Percentiles rank a stretch among this genome's conserved stretches.
Evolutionary conservation across 2,888 invertebrate species (phyloP).

Genomic region (Germaria angustata): DNA sequence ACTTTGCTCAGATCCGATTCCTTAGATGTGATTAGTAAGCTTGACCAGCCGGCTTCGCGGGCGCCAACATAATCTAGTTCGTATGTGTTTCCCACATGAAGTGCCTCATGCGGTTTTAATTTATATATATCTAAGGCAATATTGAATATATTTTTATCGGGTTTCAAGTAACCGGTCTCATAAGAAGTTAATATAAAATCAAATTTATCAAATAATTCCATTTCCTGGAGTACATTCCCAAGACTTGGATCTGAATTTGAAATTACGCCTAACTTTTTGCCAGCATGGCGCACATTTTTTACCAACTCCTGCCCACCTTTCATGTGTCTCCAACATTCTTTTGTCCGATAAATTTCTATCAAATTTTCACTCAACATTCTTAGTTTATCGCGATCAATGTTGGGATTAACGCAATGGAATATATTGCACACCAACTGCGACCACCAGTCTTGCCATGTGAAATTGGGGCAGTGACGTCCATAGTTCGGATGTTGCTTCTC

Average conservation of each 20-base stretch:
- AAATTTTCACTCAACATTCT: conserved; percentile 82
- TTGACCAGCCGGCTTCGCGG: conserved; percentile 81
- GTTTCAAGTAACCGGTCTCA: conserved; percentile 82
- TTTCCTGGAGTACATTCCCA: conserved; percentile 83
- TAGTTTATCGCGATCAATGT: conserved; percentile 70
- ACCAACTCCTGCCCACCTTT: conserved; percentile 83
- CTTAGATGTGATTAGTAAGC: conserved; percentile 70
- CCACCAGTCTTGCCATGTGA: conserved; percentile 93
- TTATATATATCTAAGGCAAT: conserved; percentile 81
- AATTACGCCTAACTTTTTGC: conserved; percentile 85
- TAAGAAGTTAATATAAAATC: conserved; percentile 91
- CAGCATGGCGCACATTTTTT: conserved; percentile 80
- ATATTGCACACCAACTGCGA: conserved; percentile 77
- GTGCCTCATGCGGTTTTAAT: conserved; percentile 83
- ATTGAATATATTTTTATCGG: conserved; percentile 74
- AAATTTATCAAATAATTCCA: conserved; percentile 84
- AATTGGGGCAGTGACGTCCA: conserved; percentile 83
- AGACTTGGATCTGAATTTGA: conserved; percentile 95
- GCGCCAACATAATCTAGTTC: conserved; percentile 90
- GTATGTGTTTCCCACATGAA: conserved; percentile 91
- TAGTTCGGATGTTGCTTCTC: conserved; percentile 87
- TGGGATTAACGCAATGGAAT: conserved; percentile 71
- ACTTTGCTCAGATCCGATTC: conserved; percentile 47
- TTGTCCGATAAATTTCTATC: conserved; percentile 85
- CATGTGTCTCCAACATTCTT: conserved; percentile 86